Base-by-base conservation (phyloP, 92 coral and sea anemone genomes). In the Umimayanthus chanpuru region DNA sequence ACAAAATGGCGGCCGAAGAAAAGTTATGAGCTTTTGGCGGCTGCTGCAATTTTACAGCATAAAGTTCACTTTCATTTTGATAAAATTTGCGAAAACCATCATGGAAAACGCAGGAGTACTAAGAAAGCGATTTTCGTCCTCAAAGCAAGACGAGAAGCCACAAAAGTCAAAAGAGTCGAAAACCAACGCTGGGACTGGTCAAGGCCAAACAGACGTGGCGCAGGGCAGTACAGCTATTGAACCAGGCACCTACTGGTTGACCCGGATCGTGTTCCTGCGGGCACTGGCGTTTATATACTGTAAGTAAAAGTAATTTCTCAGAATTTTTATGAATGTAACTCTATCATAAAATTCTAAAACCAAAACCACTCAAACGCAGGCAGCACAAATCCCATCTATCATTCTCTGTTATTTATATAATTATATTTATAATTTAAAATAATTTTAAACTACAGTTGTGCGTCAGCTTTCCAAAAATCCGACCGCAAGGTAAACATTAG, bases 161-260 rank as follows among this genome's bases (percentile, higher is more conserved):
- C 26, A 43, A 68, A 25, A 14, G 5, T 36, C 2, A 11, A 74
- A 81, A 38, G 47, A 73, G 39, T 25, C 85, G 5, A 76, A 73
- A 82, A 23, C 18, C 6, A 66, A 81, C 58, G 40, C 26, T 41
- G 61, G 61, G n/a, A n/a, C n/a, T n/a, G n/a, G n/a, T n/a, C n/a
- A 32, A 38, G 11, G 81, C 29, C 44, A 18, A 47, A n/a, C 39
- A 73, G 72, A 73, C 58, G 49, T 68, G 77, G 86, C 49, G 0
- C 20, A 21, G 2, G 5, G 30, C 29, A 30, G 29, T 30, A 9
- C 85, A 18, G n/a, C 53, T 40, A n/a, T 93, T 64, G 93, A 94
- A 56, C 66, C 95, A n/a, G 98, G 97, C 50, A 89, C 95, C 40
- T 97, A 95, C 84, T 97, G 99, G 99, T 90, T 97, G 82, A 97